Base-by-base conservation (phyloP, 2,797 vertebrate species). In the Pantherophis vulpinus region DNA sequence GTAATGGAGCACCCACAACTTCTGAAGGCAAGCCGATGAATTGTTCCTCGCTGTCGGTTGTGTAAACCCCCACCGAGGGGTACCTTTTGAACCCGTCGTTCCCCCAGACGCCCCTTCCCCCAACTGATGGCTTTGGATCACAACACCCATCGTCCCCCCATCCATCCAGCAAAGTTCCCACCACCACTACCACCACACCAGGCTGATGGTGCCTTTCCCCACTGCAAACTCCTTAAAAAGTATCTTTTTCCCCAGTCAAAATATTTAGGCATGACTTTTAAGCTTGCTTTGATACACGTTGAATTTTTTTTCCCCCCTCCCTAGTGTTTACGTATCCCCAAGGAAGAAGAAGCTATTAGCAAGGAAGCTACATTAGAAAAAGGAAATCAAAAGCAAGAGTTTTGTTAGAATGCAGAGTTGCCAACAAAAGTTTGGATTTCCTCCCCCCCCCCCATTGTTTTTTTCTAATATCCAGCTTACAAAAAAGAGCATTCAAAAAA, bases 301-400 rank as follows among this genome's bases (percentile, higher is more conserved):
- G 8, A 4, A 20, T 37, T 32, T 8, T 18, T 18, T 20, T 3
- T 0, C 0, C 0, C 29, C 29, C 10, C 29, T n/a, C 63, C 5
- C 32, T 10, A 0, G 5, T 70, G 70, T 74, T 74, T 42, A 74
- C 7, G 0, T 79, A 23, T 79, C 70, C 70, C 18, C 18, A 9
- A 42, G 14, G n/a, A 9, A 32, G 9, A 37, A 16, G 32, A 42
- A 79, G 32, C 70, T 37, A 42, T 79, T 42, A 79, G 32, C 7
- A 42, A 42, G 32, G 32, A 37, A 20, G 32, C 18, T 9, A 10
- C 32, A 4, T 79, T 37, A 9, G 42, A 20, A 42, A 79, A 27
- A 18, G 32, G 20, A 20, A 37, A 20, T 37, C 18, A 10, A 79
- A 37, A 79, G 32, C 70, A 79, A 74, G 5, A 20, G 37, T 37